Base-by-base conservation (phyloP, 2,113 vertebrate species). In the Pholis gunnellus region DNA sequence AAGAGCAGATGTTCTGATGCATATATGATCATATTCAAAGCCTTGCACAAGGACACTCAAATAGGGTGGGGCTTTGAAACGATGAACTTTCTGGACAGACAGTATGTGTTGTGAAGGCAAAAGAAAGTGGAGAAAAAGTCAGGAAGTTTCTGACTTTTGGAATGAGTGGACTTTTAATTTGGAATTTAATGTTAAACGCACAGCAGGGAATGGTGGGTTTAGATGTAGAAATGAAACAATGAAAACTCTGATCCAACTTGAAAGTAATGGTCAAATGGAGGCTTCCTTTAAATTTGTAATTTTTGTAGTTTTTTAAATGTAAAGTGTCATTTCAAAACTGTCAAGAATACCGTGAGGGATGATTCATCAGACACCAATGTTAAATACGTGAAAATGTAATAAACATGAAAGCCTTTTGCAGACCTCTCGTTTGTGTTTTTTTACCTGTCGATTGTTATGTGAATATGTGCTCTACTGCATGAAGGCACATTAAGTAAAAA, bases 331-430 rank as follows among this genome's bases (percentile, higher is more conserved):
- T 40, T 38, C 13, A 40, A 42, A 65, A 50, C 13, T 17, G 52
- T 27, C n/a, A 46, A 1, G 1, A 27, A 61, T 57, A 14, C 22
- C 1, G 17, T 9, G 31, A 54, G 2, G 8, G 15, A 61, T 57
- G n/a, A 68, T 34, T 40, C 2, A 50, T 77, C 48, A 50, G 38
- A 5, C 48, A 9, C 20, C 40, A 17, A 20, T 72, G n/a, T n/a
- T 57, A 17, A 48, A 75, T 67, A 29, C 71, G 44, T 82, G 66
- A 17, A 73, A 60, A 36, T 13, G 38, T 27, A 89, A 87, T 84
- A 87, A 89, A 90, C 25, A 48, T 40, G 17, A 42, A 71, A 57
- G 9, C 29, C 6, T 64, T 86, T 85, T 72, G 57, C 68, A 78
- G 72, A 72, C 10, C 61, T 72, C 36, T 44, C 0, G 29, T 1